phyloP scores from a whole-genome alignment of 2,113 vertebrate species.

The Hemiprocne comata region DNA sequence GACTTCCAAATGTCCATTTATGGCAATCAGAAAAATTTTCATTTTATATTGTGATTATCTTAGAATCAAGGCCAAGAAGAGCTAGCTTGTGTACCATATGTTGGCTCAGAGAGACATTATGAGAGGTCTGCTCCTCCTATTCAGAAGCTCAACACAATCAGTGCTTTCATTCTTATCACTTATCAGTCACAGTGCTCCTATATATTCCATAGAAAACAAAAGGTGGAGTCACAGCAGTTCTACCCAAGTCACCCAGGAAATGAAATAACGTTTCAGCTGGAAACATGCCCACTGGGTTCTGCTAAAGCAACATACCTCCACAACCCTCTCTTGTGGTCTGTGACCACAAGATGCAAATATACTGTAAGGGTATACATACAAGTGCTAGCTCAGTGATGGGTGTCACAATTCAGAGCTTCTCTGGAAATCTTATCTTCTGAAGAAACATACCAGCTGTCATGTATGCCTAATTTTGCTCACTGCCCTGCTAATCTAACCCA shows the following conservation, averaged over 20 bases:
- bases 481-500: neutral
- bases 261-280: neutral
- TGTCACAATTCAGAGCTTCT: neutral
- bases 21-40: neutral
- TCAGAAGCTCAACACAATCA: accelerated
- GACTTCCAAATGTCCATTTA: neutral
- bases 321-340: neutral
- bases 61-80: neutral
- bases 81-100: too few species aligned
- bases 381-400: too few species aligned
- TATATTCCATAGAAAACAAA: neutral
- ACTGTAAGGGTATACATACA: neutral
- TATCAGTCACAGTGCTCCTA: neutral
- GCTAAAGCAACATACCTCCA: neutral
- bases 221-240: neutral
- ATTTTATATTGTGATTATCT: neutral
- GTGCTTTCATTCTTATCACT: neutral
- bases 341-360: neutral
- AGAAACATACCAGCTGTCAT: accelerated
- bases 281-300: neutral
- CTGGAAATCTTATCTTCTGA: neutral
- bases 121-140: neutral
- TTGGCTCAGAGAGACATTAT: neutral
- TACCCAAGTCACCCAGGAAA: neutral
- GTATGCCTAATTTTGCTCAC: neutral